phyloP scores from a whole-genome alignment of 2,113 vertebrate genomes.

The Camelus dromedarius region DNA sequence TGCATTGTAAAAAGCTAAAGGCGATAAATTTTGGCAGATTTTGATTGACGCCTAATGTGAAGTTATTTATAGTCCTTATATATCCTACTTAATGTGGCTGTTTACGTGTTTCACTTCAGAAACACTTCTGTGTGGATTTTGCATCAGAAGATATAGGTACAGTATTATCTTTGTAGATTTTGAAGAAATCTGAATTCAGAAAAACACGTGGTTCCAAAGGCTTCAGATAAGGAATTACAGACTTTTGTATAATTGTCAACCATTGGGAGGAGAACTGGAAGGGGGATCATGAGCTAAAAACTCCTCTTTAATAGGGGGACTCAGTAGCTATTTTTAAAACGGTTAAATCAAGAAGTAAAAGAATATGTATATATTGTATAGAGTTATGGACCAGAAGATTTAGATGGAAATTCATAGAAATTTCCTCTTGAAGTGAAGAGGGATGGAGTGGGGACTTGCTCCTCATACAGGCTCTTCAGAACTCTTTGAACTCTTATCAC shows the following conservation, averaged over 20 bases:
- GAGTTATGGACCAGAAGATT: neutral
- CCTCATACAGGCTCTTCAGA: neutral
- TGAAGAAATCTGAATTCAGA: conserved; percentile 22
- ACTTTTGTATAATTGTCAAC: neutral
- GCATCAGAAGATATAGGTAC: neutral
- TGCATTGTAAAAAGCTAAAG: neutral
- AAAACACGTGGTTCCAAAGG: neutral
- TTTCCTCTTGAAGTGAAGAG: neutral
- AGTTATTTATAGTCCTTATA: neutral
- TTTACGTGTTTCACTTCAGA: neutral
- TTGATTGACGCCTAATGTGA: neutral
- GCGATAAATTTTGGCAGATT: neutral
- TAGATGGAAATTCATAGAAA: neutral
- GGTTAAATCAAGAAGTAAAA: neutral
- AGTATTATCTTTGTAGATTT: neutral
- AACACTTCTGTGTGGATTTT: neutral
- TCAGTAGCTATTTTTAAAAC: neutral
- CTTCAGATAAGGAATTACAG: neutral
- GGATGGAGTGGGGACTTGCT: neutral
- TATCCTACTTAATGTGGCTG: neutral
- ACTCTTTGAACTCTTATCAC: neutral
- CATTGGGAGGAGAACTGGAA: neutral
- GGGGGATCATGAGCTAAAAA: neutral
- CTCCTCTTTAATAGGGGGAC: neutral
- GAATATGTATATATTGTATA: neutral